Conservation (phyloP, 2,888 invertebrate species). For the Acrocyrtus sp. region DNA sequence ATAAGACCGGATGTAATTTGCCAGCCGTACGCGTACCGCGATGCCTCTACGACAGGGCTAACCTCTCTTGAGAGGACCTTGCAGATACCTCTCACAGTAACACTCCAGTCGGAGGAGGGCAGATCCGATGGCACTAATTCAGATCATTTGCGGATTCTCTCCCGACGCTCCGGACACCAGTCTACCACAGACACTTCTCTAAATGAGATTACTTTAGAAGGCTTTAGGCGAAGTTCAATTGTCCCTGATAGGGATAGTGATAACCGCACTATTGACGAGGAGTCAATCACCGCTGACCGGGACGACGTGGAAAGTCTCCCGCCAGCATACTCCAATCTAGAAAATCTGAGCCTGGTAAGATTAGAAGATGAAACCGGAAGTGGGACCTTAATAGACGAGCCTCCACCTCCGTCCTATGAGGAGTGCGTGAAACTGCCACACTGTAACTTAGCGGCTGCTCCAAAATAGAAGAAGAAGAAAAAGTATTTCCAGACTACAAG, state of each 20-base stretch:
- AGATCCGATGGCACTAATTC: constrained; percentile 26
- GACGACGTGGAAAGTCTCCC: constrained; percentile 15
- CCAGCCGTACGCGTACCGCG: constrained; percentile 55
- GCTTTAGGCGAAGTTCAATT: no score
- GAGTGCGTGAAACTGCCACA: constrained; percentile 37
- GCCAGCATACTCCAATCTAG: not conserved
- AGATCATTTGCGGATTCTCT: constrained; percentile 12
- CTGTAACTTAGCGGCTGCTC: no score
- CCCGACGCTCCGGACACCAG: not conserved
- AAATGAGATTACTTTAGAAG: constrained; percentile 11
- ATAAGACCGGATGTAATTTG: constrained; percentile 51
- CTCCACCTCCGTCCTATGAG: constrained; percentile 53
- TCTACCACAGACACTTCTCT: not conserved
- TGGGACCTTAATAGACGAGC: constrained; percentile 25
- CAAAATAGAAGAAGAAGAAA: not conserved
- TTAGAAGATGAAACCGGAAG: constrained; percentile 3
- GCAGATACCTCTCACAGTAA: constrained; percentile 50
- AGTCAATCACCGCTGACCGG: not conserved
- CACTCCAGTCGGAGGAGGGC: constrained; percentile 31
- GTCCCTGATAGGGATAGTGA: not conserved
- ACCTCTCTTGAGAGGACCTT: no score
- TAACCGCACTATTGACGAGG: not conserved
- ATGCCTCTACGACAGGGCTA: constrained; percentile 57
- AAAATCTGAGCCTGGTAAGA: constrained; percentile 8
- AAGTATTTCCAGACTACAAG: no score